Conservation (phyloP, 1,140 invertebrate genomes). For the Leptoteleia sp. region DNA sequence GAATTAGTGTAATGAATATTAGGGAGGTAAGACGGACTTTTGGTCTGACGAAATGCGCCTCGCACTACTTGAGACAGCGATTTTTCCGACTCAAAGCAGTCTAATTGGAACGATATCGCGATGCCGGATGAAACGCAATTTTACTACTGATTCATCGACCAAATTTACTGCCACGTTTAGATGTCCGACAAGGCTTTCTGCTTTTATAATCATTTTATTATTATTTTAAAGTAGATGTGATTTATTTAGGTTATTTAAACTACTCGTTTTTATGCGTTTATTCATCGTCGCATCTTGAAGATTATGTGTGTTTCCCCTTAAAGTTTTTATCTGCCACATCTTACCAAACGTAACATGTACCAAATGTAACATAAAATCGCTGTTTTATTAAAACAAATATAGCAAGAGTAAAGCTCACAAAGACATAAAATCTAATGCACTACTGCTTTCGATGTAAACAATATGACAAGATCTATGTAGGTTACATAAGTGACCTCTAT, state of each 20-base stretch:
- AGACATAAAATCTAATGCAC: conserved; percentile 10
- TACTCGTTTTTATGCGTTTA: conserved; percentile 2
- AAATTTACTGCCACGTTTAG: background rate
- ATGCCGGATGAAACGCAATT: background rate
- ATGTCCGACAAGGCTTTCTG: too few relatives aligned
- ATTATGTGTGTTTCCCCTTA: background rate
- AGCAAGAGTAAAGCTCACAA: conserved; percentile 1
- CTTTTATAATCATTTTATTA: too few relatives aligned
- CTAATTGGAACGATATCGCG: conserved; percentile 9
- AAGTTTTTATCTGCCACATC: conserved; percentile 1
- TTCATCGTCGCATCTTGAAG: background rate
- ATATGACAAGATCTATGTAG: background rate
- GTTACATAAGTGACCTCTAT: too few relatives aligned
- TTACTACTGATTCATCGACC: conserved; percentile 20
- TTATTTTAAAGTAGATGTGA: background rate
- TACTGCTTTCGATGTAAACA: background rate
- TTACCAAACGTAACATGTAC: background rate
- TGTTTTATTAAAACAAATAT: background rate
- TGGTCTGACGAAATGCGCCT: conserved; percentile 10
- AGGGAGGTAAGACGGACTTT: conserved; percentile 16
- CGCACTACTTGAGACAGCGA: background rate
- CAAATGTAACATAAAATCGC: conserved; percentile 2
- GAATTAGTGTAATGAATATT: conserved; percentile 55
- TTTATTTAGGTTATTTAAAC: conserved; percentile 13
- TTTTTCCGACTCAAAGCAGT: conserved; percentile 22